Percentiles rank a stretch among this genome's conserved stretches.
Evolutionary conservation across 2,797 vertebrate genomes (phyloP).

Genomic region (Meda fulgida): DNA sequence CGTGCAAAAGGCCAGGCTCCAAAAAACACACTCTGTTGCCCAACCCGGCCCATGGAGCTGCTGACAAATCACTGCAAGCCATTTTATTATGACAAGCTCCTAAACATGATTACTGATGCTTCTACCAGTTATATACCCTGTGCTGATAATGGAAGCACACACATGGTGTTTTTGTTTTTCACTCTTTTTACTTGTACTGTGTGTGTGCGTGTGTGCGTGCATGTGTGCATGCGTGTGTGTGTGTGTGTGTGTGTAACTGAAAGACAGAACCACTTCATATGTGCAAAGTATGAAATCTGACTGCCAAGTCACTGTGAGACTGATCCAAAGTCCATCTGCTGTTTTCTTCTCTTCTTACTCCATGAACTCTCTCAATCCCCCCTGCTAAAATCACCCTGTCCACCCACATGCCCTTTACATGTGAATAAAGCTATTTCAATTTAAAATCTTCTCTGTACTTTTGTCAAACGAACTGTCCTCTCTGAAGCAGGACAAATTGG

Average conservation of each 20-base stretch:
- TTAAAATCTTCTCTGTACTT: constrained; percentile 72
- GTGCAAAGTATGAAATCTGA: constrained; percentile 71
- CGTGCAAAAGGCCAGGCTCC: constrained; percentile 67
- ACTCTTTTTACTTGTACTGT: neutral
- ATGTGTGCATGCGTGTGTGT: neutral
- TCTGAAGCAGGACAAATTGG: neutral
- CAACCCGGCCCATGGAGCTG: constrained; percentile 59
- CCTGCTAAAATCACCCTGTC: constrained; percentile 45
- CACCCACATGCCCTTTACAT: constrained; percentile 65
- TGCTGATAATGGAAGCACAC: neutral
- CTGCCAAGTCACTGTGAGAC: constrained; percentile 63
- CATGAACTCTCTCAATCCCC: constrained; percentile 42
- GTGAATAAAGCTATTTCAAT: constrained; percentile 63
- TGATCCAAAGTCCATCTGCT: constrained; percentile 82
- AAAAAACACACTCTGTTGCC: constrained; percentile 67
- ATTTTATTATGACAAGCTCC: constrained; percentile 18
- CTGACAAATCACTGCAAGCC: constrained; percentile 58
- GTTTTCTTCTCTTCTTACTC: constrained; percentile 65
- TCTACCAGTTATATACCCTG: neutral
- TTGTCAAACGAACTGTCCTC: constrained; percentile 68
- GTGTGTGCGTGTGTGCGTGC: neutral
- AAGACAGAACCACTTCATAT: constrained; percentile 52
- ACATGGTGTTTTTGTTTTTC: neutral
- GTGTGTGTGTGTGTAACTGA: neutral
- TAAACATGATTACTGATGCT: constrained; percentile 5